Percentiles rank a stretch among this genome's conserved stretches.
These are phyloP conservation scores for Dendroctonus ponderosae DNA, from an alignment of 1,140 invertebrate species.

Conservation along the genomic window DNA sequence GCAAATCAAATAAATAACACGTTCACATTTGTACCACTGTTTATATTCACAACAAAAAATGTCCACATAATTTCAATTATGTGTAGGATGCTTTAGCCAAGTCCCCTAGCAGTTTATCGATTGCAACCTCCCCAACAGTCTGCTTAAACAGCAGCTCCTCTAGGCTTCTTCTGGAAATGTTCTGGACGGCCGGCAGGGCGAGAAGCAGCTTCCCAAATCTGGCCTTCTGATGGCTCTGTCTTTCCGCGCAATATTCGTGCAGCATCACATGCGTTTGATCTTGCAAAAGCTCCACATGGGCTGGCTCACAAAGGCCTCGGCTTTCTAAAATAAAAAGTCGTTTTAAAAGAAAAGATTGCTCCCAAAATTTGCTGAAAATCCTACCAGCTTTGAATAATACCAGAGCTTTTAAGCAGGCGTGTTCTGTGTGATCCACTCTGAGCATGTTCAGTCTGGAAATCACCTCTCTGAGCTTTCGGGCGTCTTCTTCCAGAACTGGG, in stretches of 20 bases:
- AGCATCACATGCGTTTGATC: constrained; percentile 76
- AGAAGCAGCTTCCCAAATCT: constrained; percentile 69
- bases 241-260: constrained; percentile 60
- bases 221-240: constrained; percentile 54
- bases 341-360: background rate
- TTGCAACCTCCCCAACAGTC: constrained; percentile 67
- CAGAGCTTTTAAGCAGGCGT: constrained; percentile 78
- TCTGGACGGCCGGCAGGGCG: constrained; percentile 63
- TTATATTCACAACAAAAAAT: background rate
- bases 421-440: constrained; percentile 77
- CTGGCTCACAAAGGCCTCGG: constrained; percentile 60
- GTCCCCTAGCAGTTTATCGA: constrained; percentile 67
- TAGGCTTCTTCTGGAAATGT: constrained; percentile 55
- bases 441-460: constrained; percentile 64
- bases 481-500: constrained; percentile 50
- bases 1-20: constrained; percentile 4
- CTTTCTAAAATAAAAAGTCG: constrained; percentile 56
- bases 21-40: background rate
- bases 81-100: constrained; percentile 53
- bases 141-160: constrained; percentile 70
- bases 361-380: background rate
- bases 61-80: background rate
- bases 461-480: constrained; percentile 54
- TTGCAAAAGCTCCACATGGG: constrained; percentile 68
- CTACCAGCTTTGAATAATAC: constrained; percentile 79